Evolutionary conservation across 2,888 invertebrate species (phyloP), one percentile per base, ranked within the genome.

Genomic region (Apotomis turbidana): DNA sequence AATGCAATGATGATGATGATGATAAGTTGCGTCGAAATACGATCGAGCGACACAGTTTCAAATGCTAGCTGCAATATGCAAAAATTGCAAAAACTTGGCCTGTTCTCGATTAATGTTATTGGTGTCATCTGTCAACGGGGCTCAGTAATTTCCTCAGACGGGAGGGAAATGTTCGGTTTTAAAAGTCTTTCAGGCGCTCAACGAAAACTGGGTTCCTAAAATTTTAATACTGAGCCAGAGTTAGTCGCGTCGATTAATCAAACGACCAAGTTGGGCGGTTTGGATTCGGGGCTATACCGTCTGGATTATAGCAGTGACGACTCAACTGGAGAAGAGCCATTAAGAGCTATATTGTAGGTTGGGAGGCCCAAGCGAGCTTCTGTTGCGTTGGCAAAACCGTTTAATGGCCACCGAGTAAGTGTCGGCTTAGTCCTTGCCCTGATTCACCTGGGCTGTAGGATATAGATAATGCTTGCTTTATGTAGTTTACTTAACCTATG

Each of bases 101-200:
- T 83, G 83, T 81, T 84, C 83, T 83, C 82, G 82, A 78, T 78
- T 83, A 83, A 85, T 89, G 85, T 90, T 90, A 90, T 90, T 89
- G 89, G 87, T 84, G 83, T 87, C 88, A 91, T 91, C 86, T 88
- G 87, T 91, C 91, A 90, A 83, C 85, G 90, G 87, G 89, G 84
- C 86, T 87, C 83, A 84, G 88, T 89, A 89, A 91, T 90, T 89
- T 90, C 85, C 87, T 87, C 84, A 84, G 84, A 83, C 80, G 81
- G 78, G 80, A 81, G 85, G 83, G 83, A 85, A 87, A 87, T 86
- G 86, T 87, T 87, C 87, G 86, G 88, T 89, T 63, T 82, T 87
- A 83, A 86, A 89, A 89, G 87, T 89, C 85, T 85, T 87, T 85
- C 80, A 82, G 82, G 83, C 84, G 83, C 82, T 85, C 82, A 85